Percentiles rank a stretch among this genome's conserved stretches.
Evolutionary conservation across 1,140 invertebrate genomes (phyloP).

Genomic region (Acromyrmex echinatior): DNA sequence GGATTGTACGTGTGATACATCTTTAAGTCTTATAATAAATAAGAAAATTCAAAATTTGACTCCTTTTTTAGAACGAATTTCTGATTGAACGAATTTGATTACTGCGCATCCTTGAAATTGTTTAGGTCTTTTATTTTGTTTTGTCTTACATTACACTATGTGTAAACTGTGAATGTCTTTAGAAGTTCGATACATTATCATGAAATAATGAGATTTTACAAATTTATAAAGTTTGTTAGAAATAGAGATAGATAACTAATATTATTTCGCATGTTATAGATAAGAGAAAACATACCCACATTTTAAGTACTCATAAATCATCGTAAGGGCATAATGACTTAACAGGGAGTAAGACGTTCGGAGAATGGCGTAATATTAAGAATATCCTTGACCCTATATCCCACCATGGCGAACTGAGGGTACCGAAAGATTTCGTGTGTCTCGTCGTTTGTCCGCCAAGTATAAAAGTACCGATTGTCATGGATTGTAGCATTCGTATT

Average conservation of each 20-base stretch:
- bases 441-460: slow-evolving; percentile 49
- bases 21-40: not conserved
- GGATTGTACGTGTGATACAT: too few relatives aligned
- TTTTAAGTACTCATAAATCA: not conserved
- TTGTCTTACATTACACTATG: too few relatives aligned
- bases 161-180: not conserved
- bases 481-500: slow-evolving; percentile 47
- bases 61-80: too few relatives aligned
- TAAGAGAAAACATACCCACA: not conserved
- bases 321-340: not conserved
- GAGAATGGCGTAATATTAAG: slow-evolving; percentile 53
- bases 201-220: not conserved
- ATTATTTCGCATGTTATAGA: not conserved
- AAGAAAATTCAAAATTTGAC: not conserved
- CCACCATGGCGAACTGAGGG: slow-evolving; percentile 22
- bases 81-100: too few relatives aligned
- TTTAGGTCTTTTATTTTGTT: too few relatives aligned
- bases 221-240: slow-evolving; percentile 5
- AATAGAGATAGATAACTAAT: not conserved
- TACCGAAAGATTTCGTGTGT: slow-evolving; percentile 44
- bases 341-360: slow-evolving; percentile 21
- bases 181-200: not conserved
- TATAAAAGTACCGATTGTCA: slow-evolving; percentile 64
- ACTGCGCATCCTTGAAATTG: too few relatives aligned
- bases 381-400: slow-evolving; percentile 53